Evolutionary conservation across 2,113 vertebrate genomes (phyloP).

Genomic region (Peromyscus polionotus): DNA sequence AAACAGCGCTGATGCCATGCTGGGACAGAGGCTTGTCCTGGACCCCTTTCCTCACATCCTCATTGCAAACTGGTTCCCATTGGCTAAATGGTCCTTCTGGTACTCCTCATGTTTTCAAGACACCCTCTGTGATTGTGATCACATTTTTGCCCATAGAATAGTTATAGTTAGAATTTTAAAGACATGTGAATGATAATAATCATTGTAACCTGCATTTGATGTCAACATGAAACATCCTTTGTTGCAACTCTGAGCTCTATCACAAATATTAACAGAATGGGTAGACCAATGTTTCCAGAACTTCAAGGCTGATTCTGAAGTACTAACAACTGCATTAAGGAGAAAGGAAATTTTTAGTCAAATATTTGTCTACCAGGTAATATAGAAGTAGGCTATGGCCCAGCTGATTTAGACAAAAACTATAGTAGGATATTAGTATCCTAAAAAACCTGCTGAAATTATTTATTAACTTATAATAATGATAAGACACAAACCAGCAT

Average conservation of each 20-base stretch:
- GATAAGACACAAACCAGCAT: not conserved
- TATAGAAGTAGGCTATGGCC: not conserved
- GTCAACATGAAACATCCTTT: not conserved
- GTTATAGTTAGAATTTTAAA: not conserved
- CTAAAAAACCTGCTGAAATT: not conserved
- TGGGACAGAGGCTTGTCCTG: not conserved
- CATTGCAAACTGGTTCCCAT: not conserved
- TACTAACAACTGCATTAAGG: not conserved
- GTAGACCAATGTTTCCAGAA: not conserved
- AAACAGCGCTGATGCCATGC: not conserved
- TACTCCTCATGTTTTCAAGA: not conserved
- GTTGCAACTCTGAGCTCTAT: not conserved
- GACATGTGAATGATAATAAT: not conserved
- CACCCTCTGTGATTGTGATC: conserved; percentile 7
- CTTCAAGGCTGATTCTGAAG: not conserved
- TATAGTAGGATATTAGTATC: not conserved
- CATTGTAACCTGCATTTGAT: not conserved
- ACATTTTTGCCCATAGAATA: not conserved
- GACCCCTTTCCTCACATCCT: conserved; percentile 16
- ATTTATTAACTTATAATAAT: not conserved
- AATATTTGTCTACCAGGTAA: not conserved
- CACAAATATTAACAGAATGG: not conserved
- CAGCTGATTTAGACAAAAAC: not conserved
- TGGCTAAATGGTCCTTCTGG: not conserved
- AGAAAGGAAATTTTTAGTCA: not conserved